phyloP scores from a whole-genome alignment of 2,888 invertebrate genomes.

The Phyllotreta cruciferae region DNA sequence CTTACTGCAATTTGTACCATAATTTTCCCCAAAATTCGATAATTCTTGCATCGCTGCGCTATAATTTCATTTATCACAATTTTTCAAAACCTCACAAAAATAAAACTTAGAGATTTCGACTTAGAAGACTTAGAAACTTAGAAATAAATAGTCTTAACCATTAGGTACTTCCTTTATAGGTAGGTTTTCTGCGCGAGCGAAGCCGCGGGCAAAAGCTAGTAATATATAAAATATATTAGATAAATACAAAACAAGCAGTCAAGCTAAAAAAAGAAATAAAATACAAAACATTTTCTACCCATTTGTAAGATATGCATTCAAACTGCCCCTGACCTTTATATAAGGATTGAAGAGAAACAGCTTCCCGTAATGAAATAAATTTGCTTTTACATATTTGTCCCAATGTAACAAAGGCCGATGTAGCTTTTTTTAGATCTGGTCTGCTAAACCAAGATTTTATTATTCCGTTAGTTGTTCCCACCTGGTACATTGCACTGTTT shows the following conservation, averaged over 20 bases:
- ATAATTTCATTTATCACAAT: too few species aligned
- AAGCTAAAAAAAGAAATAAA: background rate
- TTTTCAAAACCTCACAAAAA: too few species aligned
- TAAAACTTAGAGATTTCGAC: too few species aligned
- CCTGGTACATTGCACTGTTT: background rate
- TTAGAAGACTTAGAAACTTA: too few species aligned
- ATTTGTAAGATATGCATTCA: background rate
- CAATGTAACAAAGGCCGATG: background rate
- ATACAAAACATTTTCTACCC: background rate
- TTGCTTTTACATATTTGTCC: too few species aligned
- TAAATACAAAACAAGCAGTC: too few species aligned
- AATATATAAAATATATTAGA: background rate
- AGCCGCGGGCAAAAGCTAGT: background rate
- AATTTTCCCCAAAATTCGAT: too few species aligned
- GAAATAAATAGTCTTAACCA: too few species aligned
- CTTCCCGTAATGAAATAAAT: background rate
- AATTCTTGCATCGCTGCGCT: too few species aligned
- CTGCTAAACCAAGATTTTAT: slow-evolving; percentile 1
- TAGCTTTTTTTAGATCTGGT: background rate
- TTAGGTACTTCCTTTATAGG: too few species aligned
- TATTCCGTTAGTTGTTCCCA: background rate
- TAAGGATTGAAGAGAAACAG: background rate
- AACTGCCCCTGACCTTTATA: background rate
- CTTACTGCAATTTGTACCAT: too few species aligned
- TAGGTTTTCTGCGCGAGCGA: background rate